Evolutionary conservation across 2,113 vertebrate genomes (phyloP), one percentile per base, ranked within the genome.

Genomic region (Origma solitaria): DNA sequence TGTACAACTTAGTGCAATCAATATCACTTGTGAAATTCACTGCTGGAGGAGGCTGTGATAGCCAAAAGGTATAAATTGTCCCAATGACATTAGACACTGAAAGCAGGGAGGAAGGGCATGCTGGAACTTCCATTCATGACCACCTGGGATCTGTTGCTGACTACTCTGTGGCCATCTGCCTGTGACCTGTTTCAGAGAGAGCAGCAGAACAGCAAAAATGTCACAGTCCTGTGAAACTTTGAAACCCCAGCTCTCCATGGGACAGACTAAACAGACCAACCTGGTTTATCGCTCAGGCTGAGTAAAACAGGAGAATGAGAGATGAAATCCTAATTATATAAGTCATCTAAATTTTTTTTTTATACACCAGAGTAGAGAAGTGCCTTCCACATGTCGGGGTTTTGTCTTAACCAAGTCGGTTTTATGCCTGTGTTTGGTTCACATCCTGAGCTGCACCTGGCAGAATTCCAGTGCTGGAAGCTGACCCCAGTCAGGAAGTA

Each of bases 401-500:
- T 94, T 75, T 66, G 47, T 80, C 54, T 86, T 73, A 61, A 61
- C 20, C 1, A 0, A 24, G 18, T 44, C 62, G n/a, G 5, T 62
- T 78, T 88, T 86, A 49, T 60, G 56, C 18, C 42, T 70, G 53
- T 2, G 4, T 92, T 87, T 90, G 54, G 38, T 85, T 95, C 54
- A 58, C 58, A 90, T 82, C 94, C 73, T 94, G 56, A 88, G 71
- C 45, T 80, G 51, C 44, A 62, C 35, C 27, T 1, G 0, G 42
- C 68, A 83, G 73, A 79, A 17, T 80, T 93, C 47, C 62, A 42
- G 13, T 40, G 17, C 50, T 82, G 53, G 81, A 85, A 89, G 50
- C 19, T 96, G 57, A 87, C 25, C 53, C 78, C 35, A 38, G 51
- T 80, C 93, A 94, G 95, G 82, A 96, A 95, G 35, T 54, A 37